Percentiles rank a stretch among this genome's conserved stretches.
Evolutionary conservation across 2,888 invertebrate genomes (phyloP).

Genomic region (Horisme vitalbata): DNA sequence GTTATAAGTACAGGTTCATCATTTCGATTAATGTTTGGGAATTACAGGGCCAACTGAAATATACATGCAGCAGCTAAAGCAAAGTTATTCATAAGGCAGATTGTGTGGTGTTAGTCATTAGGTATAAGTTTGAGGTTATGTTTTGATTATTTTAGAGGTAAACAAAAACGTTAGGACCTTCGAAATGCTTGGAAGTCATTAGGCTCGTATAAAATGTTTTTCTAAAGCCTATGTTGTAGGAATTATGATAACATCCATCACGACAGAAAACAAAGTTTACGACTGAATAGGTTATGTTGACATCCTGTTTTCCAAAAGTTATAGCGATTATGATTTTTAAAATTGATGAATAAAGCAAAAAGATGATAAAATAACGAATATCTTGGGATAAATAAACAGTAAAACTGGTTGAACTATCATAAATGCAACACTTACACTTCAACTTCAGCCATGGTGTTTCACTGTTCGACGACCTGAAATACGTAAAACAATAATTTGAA

Average conservation of each 20-base stretch:
- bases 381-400: neutral
- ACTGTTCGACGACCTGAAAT: constrained; percentile 73
- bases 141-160: neutral
- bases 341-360: neutral
- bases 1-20: too few species aligned
- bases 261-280: neutral
- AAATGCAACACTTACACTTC: constrained; percentile 87
- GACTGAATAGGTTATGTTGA: constrained; percentile 66
- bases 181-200: neutral
- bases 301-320: too few species aligned
- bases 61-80: too few species aligned
- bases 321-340: too few species aligned
- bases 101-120: too few species aligned
- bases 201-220: neutral
- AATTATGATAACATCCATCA: too few species aligned
- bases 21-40: too few species aligned
- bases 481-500: constrained; percentile 58
- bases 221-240: too few species aligned
- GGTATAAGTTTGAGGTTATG: too few species aligned
- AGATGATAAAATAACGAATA: neutral
- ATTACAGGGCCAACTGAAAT: too few species aligned
- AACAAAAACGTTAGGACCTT: neutral
- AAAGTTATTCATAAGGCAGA: too few species aligned
- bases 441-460: constrained; percentile 89
- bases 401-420: constrained; percentile 17